Percentiles rank a stretch among this genome's conserved stretches.
Evolutionary conservation across 1,140 invertebrate species (phyloP).

Genomic region (Eriosoma lanigerum): DNA sequence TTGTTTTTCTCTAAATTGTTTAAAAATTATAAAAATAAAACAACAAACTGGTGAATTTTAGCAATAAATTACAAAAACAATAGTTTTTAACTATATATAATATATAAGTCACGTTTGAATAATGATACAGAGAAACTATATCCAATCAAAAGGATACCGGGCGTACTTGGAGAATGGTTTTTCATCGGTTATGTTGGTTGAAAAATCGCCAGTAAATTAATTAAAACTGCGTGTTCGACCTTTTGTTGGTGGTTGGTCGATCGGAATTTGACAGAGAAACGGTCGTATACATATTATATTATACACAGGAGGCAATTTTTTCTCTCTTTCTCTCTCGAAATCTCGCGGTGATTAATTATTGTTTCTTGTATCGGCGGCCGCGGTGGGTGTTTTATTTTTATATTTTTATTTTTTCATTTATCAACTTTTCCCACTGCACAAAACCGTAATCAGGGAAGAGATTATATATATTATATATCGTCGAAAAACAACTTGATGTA

Average conservation of each 20-base stretch:
- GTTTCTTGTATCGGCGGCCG: background rate
- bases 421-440: conserved; percentile 12
- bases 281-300: background rate
- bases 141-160: background rate
- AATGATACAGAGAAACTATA: background rate
- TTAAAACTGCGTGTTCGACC: conserved; percentile 42
- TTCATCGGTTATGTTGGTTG: background rate
- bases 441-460: conserved; percentile 40
- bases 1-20: background rate
- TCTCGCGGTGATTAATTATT: conserved; percentile 42
- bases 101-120: background rate
- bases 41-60: background rate
- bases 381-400: background rate
- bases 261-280: conserved; percentile 24
- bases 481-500: background rate
- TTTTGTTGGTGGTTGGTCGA: conserved; percentile 18
- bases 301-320: background rate
- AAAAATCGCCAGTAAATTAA: conserved; percentile 46
- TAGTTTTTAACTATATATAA: background rate
- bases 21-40: background rate
- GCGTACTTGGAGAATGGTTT: background rate
- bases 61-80: conserved; percentile 19
- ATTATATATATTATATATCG: background rate
- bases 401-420: conserved; percentile 31
- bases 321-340: background rate